These are phyloP conservation scores for Smithornis capensis DNA, from an alignment of 2,113 vertebrate species.

Conservation along the genomic window DNA sequence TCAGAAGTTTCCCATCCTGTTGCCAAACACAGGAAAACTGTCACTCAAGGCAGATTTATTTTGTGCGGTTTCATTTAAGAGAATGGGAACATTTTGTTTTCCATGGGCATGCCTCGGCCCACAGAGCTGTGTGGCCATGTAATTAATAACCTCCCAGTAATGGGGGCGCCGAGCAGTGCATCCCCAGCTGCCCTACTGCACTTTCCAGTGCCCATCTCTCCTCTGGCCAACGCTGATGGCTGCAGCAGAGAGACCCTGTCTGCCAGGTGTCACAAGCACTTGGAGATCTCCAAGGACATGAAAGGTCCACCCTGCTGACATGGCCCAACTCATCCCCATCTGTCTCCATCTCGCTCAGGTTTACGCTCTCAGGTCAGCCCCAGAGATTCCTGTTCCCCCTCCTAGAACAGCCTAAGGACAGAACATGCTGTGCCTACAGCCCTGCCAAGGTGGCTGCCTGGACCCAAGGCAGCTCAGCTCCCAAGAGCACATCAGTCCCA, in stretches of 20 bases:
- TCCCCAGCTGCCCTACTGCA: neutral
- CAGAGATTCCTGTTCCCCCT: neutral
- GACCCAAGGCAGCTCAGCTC: neutral
- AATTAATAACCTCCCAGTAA: neutral
- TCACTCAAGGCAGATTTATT: neutral
- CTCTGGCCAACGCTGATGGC: accelerated
- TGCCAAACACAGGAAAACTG: neutral
- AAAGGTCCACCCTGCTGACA: neutral
- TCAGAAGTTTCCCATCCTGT: neutral
- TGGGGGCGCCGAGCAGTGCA: neutral
- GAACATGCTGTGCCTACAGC: neutral
- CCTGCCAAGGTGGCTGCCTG: neutral
- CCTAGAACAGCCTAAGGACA: neutral
- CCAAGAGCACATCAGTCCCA: neutral
- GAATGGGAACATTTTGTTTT: neutral
- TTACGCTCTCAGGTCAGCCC: neutral
- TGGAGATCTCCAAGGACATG: neutral
- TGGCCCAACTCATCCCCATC: neutral
- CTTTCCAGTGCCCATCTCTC: neutral
- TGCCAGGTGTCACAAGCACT: neutral
- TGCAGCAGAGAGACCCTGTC: neutral
- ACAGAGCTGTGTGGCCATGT: accelerated
- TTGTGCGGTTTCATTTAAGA: neutral
- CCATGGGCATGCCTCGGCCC: neutral
- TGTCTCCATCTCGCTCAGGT: neutral